These are phyloP conservation scores for Tenthredo amoena DNA, from an alignment of 2,888 invertebrate species.

Conservation along the genomic window DNA sequence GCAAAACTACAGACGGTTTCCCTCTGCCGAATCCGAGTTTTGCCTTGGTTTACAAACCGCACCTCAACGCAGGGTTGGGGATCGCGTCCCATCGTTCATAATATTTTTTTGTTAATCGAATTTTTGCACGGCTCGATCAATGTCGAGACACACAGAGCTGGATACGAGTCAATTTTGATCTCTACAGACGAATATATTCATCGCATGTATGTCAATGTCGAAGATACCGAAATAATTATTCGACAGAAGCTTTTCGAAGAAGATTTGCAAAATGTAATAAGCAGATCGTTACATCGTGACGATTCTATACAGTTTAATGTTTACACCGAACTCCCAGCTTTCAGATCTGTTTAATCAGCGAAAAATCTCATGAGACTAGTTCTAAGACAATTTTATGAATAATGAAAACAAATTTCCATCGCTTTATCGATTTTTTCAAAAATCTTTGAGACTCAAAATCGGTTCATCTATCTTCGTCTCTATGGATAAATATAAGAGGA, in stretches of 20 bases:
- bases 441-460: too few species aligned
- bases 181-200: neutral
- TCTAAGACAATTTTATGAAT: too few species aligned
- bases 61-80: neutral
- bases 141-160: neutral
- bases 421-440: too few species aligned
- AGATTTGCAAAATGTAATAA: neutral
- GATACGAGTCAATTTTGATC: neutral
- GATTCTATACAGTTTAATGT: neutral
- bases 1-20: slow-evolving; percentile 21
- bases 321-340: too few species aligned
- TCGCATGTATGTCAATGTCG: neutral
- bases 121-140: neutral
- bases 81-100: neutral
- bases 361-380: too few species aligned
- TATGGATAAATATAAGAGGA: too few species aligned
- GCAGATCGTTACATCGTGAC: neutral
- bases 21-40: neutral
- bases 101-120: neutral
- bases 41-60: neutral
- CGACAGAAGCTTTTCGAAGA: too few species aligned
- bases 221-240: neutral
- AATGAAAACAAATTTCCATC: too few species aligned
- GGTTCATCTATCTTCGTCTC: too few species aligned
- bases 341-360: too few species aligned